Evolutionary conservation across 2,797 vertebrate genomes (phyloP), one percentile per base, ranked within the genome.

Genomic region (Peromyscus eremicus): DNA sequence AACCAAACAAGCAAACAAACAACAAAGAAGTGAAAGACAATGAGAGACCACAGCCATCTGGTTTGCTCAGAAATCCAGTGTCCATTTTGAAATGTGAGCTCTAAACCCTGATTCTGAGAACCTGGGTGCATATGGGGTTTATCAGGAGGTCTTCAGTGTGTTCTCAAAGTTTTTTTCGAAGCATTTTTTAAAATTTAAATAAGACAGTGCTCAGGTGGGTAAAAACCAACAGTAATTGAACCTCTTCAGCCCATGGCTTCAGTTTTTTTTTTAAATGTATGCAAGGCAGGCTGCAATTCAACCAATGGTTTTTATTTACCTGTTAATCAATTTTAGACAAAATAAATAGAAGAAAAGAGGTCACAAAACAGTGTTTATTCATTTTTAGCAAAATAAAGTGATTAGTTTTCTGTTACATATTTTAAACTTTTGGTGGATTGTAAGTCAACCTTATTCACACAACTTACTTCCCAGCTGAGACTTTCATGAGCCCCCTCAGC

Each of bases 171-270:
- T 81, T 89, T 89, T 89, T 75, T 12, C 2, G 37, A 91, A 94
- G 55, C n/a, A 80, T 96, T 94, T 90, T 43, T 88, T 91, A 94
- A 89, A 89, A 37, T 86, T 92, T 55, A 29, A 73, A 34, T 25
- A 76, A 81, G 29, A 87, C 7, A 76, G 73, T 94, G 2, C 43
- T 27, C 82, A 62, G 55, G 14, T n/a, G 13, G 34, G 8, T 92
- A 16, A 19, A 19, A 70, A 89, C 55, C 23, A 93, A 77, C 92
- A 79, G 14, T 40, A 84, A 52, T 6, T 1, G 37, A 84, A 92
- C 3, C 77, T 93, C 62, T 66, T 94, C 40, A 57, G 19, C 23
- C n/a, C 82, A 93, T 3, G 46, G 25, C 21, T 13, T 85, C 68
- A 75, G 49, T 55, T 55, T 55, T 52, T 52, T 91, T 79, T 60